Percentiles rank a stretch among this genome's conserved stretches.
phyloP scores from a whole-genome alignment of 35 echinoderm and acorn worm species.

The Anneissia japonica region DNA sequence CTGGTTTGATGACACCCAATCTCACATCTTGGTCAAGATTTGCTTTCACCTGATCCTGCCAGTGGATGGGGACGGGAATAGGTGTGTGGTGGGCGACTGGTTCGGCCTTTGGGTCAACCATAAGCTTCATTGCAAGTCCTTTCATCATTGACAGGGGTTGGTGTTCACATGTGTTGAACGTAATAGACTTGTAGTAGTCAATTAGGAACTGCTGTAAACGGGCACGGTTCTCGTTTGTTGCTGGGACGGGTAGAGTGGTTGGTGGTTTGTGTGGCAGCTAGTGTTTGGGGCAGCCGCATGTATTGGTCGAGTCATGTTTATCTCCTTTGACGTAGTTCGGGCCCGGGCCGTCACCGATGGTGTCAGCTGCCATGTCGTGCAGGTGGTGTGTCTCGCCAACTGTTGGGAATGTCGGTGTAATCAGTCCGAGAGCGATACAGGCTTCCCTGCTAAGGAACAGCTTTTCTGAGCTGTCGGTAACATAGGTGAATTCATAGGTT shows the following conservation, averaged over 20 bases:
- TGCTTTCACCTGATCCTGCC: neutral
- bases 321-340: no score
- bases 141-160: conserved; percentile 12
- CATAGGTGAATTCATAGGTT: neutral
- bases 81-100: conserved; percentile 34
- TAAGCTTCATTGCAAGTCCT: conserved; percentile 5
- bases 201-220: conserved; percentile 4
- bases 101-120: conserved; percentile 17
- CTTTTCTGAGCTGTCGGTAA: conserved; percentile 37
- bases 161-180: conserved; percentile 24
- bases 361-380: neutral
- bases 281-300: no score
- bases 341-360: neutral
- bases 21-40: no score
- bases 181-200: conserved; percentile 9
- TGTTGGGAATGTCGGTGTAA: neutral
- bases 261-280: no score
- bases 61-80: conserved; percentile 8
- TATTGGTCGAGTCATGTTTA: no score
- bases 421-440: conserved; percentile 39
- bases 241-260: conserved; percentile 13
- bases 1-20: no score
- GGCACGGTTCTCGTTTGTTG: neutral
- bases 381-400: neutral
- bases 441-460: conserved; percentile 31